Evolutionary conservation across 2,888 invertebrate species (phyloP).

Genomic region (Philereme transversata): DNA sequence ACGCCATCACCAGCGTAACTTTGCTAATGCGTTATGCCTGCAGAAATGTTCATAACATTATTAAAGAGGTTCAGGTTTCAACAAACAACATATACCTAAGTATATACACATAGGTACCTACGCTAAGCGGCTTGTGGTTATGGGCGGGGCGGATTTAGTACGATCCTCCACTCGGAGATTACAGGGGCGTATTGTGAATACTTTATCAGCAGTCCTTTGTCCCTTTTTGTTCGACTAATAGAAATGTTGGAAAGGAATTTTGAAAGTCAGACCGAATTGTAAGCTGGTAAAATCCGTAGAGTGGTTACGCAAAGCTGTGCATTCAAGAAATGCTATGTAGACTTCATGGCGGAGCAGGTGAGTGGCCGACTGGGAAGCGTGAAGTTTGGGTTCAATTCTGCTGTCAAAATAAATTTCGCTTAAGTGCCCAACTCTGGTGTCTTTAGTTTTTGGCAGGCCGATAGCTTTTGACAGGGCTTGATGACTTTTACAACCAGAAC

Average conservation of each 20-base stretch:
- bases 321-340: constrained; percentile 2
- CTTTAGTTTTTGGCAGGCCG: too few relatives aligned
- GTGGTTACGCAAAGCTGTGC: constrained; percentile 5
- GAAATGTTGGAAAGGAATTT: constrained; percentile 30
- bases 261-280: neutral
- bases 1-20: neutral
- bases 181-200: constrained; percentile 75
- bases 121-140: constrained; percentile 64
- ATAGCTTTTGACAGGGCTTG: too few relatives aligned
- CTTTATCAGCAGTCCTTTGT: constrained; percentile 69
- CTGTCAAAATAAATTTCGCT: too few relatives aligned
- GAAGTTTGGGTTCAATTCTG: too few relatives aligned
- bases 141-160: constrained; percentile 65
- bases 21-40: constrained; percentile 1
- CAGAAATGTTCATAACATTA: constrained; percentile 6
- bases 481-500: too few relatives aligned
- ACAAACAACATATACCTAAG: constrained; percentile 14
- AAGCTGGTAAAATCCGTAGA: constrained; percentile 8
- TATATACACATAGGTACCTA: constrained; percentile 36
- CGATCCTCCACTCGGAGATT: constrained; percentile 70
- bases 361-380: too few relatives aligned
- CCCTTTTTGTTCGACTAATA: constrained; percentile 38
- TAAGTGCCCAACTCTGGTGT: too few relatives aligned
- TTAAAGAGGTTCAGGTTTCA: constrained; percentile 15
- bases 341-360: too few relatives aligned